phyloP scores from a whole-genome alignment of 2,888 invertebrate genomes.

The Acheta domesticus region DNA sequence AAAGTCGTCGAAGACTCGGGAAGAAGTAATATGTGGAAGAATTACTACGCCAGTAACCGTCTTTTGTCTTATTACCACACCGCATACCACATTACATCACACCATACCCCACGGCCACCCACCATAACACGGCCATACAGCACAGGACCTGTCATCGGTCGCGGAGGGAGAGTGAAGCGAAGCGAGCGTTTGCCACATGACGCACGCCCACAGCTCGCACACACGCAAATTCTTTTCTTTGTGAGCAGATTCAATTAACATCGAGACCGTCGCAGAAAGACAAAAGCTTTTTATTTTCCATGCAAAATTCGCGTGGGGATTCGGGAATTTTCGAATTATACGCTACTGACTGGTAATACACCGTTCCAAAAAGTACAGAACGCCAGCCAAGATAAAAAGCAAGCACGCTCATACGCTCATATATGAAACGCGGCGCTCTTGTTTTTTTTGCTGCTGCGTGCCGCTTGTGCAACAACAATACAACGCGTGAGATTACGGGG shows the following conservation, averaged over 20 bases:
- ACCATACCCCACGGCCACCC: too few species aligned
- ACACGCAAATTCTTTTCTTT: not conserved
- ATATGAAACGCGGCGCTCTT: not conserved
- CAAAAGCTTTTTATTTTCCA: slow-evolving; percentile 4
- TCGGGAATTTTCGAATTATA: slow-evolving; percentile 18
- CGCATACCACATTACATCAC: too few species aligned
- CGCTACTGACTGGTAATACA: slow-evolving; percentile 6
- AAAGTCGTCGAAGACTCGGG: too few species aligned
- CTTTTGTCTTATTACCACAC: too few species aligned
- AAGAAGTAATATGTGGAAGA: too few species aligned
- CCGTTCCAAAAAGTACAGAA: not conserved
- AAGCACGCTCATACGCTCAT: not conserved
- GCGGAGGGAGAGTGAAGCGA: too few species aligned
- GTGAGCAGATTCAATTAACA: not conserved
- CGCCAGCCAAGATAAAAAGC: not conserved
- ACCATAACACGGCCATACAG: too few species aligned
- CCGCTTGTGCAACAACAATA: not conserved
- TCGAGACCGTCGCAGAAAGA: not conserved
- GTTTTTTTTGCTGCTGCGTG: not conserved
- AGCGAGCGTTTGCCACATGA: not conserved
- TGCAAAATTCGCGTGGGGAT: not conserved
- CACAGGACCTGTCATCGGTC: too few species aligned
- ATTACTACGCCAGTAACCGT: too few species aligned
- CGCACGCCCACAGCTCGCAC: not conserved
- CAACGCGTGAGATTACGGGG: not conserved